phyloP scores from a whole-genome alignment of 2,888 invertebrate species.

The Penaeus monodon region DNA sequence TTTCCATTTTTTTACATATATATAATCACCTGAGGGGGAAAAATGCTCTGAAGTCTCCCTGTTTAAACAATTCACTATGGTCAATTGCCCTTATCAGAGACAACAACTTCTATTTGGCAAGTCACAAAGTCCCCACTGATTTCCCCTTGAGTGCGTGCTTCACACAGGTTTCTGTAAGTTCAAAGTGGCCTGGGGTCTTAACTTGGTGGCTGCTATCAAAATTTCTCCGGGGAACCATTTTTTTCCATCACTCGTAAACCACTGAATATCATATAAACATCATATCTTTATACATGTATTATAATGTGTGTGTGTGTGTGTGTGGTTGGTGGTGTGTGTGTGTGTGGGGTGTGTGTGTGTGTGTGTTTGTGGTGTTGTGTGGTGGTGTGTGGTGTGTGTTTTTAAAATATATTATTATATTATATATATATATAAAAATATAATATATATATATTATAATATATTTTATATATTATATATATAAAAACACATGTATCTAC shows the following conservation, averaged over 20 bases:
- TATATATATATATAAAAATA: no score
- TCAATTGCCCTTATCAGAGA: background rate
- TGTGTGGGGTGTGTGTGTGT: no score
- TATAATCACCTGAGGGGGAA: constrained; percentile 34
- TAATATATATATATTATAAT: no score
- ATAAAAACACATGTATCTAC: no score
- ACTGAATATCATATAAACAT: background rate
- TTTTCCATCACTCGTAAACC: no score
- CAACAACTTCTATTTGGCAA: constrained; percentile 26
- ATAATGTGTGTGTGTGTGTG: background rate
- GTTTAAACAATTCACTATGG: constrained; percentile 12
- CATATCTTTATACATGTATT: background rate
- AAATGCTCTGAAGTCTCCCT: constrained; percentile 30
- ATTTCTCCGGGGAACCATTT: no score
- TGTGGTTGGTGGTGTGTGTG: background rate
- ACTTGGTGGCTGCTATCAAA: constrained; percentile 30
- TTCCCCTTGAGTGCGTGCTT: constrained; percentile 6
- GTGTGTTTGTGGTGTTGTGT: no score
- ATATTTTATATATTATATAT: no score
- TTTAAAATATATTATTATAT: no score
- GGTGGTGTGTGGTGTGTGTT: no score
- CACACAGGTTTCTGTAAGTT: background rate
- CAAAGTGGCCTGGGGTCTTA: constrained; percentile 30
- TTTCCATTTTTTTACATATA: constrained; percentile 20
- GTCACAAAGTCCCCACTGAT: constrained; percentile 17